These are phyloP conservation scores for Zootermopsis nevadensis DNA, from an alignment of 2,888 invertebrate species.

Conservation along the genomic window DNA sequence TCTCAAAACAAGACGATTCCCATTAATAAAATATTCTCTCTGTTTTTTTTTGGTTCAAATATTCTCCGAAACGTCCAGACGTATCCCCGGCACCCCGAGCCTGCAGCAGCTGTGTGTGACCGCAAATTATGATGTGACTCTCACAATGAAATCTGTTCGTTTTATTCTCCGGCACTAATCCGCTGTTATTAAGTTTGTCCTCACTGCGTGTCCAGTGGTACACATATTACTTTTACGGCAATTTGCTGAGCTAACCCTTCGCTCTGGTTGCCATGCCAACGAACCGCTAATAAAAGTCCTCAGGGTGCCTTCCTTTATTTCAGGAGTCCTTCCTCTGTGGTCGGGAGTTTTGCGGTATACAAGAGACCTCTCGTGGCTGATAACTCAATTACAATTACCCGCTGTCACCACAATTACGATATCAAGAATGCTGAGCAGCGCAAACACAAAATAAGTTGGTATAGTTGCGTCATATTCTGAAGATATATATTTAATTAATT, in stretches of 20 bases:
- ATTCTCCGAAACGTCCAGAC: no score
- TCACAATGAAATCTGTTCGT: not conserved
- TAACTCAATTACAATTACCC: conserved; percentile 26
- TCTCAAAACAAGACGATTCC: not conserved
- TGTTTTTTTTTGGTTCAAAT: not conserved
- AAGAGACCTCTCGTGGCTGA: conserved; percentile 5
- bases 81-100: not conserved
- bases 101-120: not conserved
- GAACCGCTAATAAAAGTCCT: conserved; percentile 15
- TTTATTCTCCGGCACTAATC: not conserved
- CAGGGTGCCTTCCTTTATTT: not conserved
- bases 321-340: not conserved
- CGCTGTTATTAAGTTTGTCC: conserved; percentile 3
- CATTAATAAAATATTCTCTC: not conserved
- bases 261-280: not conserved
- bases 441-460: no score
- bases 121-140: not conserved
- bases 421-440: no score
- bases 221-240: not conserved
- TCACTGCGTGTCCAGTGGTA: not conserved
- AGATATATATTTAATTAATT: no score
- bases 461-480: no score
- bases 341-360: not conserved
- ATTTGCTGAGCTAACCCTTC: not conserved
- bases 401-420: no score